A percentile compares a stretch with the other conserved stretches of the same genome.
Evolutionary conservation across 2,797 vertebrate species (phyloP).

Genomic region (Melanotaenia parkinsoni): DNA sequence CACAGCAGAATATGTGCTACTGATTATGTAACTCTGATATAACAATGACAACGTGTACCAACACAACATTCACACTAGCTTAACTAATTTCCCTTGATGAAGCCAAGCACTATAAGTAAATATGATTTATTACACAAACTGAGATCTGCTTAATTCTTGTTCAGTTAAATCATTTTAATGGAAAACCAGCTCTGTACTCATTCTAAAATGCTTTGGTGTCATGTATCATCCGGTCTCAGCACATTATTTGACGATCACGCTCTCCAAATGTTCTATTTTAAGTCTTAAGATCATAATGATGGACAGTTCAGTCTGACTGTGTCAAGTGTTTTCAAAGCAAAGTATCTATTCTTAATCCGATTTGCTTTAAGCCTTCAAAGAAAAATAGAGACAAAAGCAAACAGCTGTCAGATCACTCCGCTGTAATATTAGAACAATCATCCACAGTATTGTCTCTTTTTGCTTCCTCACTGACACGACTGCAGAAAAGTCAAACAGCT

Average conservation of each 20-base stretch:
- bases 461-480: constrained; percentile 81
- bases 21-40: constrained; percentile 46
- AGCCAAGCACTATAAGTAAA: background rate
- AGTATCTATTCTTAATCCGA: constrained; percentile 55
- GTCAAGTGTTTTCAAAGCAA: constrained; percentile 58
- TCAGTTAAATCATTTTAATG: background rate
- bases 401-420: constrained; percentile 10
- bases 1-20: constrained; percentile 17
- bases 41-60: constrained; percentile 34
- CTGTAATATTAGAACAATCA: constrained; percentile 1
- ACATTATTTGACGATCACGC: constrained; percentile 67
- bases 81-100: background rate
- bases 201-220: constrained; percentile 35
- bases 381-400: constrained; percentile 26
- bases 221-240: constrained; percentile 46
- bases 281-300: constrained; percentile 61
- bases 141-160: background rate
- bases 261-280: constrained; percentile 77
- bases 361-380: constrained; percentile 25
- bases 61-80: constrained; percentile 28
- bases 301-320: constrained; percentile 59
- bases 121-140: background rate
- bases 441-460: background rate
- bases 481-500: constrained; percentile 87
- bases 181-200: constrained; percentile 8